Base-by-base conservation (phyloP, 2,888 invertebrate genomes). In the Linyphia triangularis region DNA sequence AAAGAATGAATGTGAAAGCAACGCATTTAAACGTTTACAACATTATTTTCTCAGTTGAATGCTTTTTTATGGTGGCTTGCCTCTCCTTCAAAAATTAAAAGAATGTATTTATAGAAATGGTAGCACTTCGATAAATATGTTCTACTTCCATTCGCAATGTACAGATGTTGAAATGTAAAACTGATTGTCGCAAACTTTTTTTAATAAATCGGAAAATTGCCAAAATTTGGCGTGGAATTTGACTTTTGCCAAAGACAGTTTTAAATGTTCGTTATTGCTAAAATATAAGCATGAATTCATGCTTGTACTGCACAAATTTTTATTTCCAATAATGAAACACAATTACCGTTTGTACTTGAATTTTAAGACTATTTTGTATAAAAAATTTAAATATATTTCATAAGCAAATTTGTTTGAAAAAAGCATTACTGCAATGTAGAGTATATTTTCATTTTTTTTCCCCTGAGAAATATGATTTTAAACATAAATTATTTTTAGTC, bases 281-380 rank as follows among this genome's bases (percentile, higher is more conserved):
- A 63, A 77, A 26, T 63, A 33, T 59, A 59, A 40, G 69, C 61
- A 77, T 69, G 33, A 22, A 63, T 1, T n/a, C 33, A 67, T 22
- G 84, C 65, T 33, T 37, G 24, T 73, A 51, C 16, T 78, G 77
- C 77, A 85, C 69, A 78, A 51, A 16, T 69, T 24, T 37, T 65
- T 63, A 67, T 59, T 69, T 85, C 28, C 33, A 40, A 19, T 16
- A 63, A n/a, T n/a, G n/a, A n/a, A 72, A 72, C 43, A 19, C 40
- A 16, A 51, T 83, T 72, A 51, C 73, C 83, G 63, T 83, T 83
- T 83, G 51, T 85, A 78, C 78, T 85, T 75, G 69, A 77, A 85
- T 70, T 61, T 69, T 77, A 63, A 77, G 63, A 40, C 40, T 26
- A 22, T n/a, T n/a, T n/a, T n/a, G n/a, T n/a, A n/a, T n/a, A n/a